These are phyloP conservation scores for Neostethus bicornis DNA, from an alignment of 2,797 vertebrate genomes.

Conservation along the genomic window DNA sequence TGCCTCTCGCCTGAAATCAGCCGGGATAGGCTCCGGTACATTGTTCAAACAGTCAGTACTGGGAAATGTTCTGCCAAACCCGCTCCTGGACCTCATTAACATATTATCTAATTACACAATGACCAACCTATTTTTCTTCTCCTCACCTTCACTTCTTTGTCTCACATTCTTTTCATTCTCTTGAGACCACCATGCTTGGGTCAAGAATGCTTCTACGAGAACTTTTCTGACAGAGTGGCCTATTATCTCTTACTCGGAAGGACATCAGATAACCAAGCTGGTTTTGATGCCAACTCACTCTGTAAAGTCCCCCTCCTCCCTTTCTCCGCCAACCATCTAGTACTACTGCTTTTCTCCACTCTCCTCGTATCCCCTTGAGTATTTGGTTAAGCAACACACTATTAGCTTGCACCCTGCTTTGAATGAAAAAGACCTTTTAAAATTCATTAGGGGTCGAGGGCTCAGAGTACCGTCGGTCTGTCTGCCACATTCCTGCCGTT, in stretches of 20 bases:
- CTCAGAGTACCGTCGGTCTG: slow-evolving; percentile 81
- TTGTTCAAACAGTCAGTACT: too few relatives aligned
- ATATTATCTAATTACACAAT: neutral
- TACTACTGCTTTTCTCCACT: slow-evolving; percentile 33
- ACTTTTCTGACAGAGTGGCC: slow-evolving; percentile 75
- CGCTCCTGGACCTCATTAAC: neutral
- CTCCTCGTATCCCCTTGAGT: slow-evolving; percentile 32
- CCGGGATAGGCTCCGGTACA: too few relatives aligned
- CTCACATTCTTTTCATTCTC: slow-evolving; percentile 65
- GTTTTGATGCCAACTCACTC: slow-evolving; percentile 80
- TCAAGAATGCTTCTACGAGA: slow-evolving; percentile 82
- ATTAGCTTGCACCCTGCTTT: slow-evolving; percentile 83
- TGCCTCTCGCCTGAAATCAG: too few relatives aligned
- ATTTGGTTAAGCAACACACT: slow-evolving; percentile 77
- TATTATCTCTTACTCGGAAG: slow-evolving; percentile 81
- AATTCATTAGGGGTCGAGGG: slow-evolving; percentile 88
- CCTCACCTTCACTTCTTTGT: slow-evolving; percentile 3
- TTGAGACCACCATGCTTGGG: slow-evolving; percentile 67
- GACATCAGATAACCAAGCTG: slow-evolving; percentile 86
- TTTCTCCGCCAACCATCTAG: slow-evolving; percentile 23
- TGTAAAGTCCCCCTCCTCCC: slow-evolving; percentile 53
- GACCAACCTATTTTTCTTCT: slow-evolving; percentile 1
- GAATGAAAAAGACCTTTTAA: slow-evolving; percentile 91
- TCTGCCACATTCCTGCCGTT: slow-evolving; percentile 89
- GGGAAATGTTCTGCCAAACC: neutral